A percentile compares a stretch with the other conserved stretches of the same genome.
These are phyloP conservation scores for Autographa pulchrina DNA, from an alignment of 2,888 invertebrate species.

Conservation along the genomic window DNA sequence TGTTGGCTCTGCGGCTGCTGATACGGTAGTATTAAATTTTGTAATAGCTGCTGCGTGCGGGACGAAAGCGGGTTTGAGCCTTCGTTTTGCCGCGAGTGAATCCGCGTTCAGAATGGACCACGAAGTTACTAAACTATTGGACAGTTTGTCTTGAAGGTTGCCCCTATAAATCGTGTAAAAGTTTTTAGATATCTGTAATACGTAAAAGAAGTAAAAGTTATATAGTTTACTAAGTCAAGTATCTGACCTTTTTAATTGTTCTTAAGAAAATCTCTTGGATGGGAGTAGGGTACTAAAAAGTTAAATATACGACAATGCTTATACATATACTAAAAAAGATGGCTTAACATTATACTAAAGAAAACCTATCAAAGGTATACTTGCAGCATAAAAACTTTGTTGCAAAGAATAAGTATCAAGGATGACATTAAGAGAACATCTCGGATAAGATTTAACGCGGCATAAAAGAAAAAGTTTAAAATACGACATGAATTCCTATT, in stretches of 20 bases:
- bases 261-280: too few relatives aligned
- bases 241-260: too few relatives aligned
- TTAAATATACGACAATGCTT: neutral
- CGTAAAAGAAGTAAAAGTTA: neutral
- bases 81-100: constrained; percentile 21
- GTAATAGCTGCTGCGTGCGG: constrained; percentile 30
- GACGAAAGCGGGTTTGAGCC: constrained; percentile 10
- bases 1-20: constrained; percentile 60
- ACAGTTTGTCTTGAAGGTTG: constrained; percentile 48
- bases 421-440: constrained; percentile 32
- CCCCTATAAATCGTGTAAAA: constrained; percentile 51
- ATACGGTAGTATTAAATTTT: constrained; percentile 61
- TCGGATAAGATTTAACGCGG: constrained; percentile 26
- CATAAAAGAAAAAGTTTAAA: constrained; percentile 34
- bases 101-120: neutral
- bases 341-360: neutral
- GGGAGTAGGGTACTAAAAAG: too few relatives aligned
- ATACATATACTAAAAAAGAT: neutral
- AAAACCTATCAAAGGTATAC: constrained; percentile 18
- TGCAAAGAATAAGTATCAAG: constrained; percentile 20
- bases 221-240: neutral
- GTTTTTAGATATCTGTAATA: constrained; percentile 44
- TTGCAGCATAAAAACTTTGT: constrained; percentile 22
- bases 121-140: constrained; percentile 34
- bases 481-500: constrained; percentile 44